Evolutionary conservation across 1,140 invertebrate species (phyloP), one percentile per base, ranked within the genome.

Genomic region (Laodelphax striatellus): DNA sequence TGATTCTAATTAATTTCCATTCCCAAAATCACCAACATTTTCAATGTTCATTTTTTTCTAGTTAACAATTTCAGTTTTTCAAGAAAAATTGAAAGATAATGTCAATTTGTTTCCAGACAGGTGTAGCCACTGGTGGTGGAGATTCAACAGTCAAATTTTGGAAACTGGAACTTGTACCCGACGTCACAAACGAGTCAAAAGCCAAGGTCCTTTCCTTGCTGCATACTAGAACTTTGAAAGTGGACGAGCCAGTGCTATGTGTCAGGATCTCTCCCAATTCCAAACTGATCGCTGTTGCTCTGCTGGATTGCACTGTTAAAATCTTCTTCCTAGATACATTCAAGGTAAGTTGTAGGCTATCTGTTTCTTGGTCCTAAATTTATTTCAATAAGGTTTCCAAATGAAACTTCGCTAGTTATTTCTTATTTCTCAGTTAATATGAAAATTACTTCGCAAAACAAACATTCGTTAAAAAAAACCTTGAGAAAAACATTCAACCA

Each of bases 81-180:
- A n/a, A n/a, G n/a, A n/a, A n/a, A n/a, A n/a, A n/a, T n/a, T n/a
- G n/a, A n/a, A n/a, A n/a, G n/a, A n/a, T n/a, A n/a, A n/a, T n/a
- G n/a, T n/a, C n/a, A n/a, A n/a, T n/a, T 17, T 24, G 14, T 38
- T 38, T 74, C 6, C 67, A 87, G 83, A 76, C 84, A 70, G 90
- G 92, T 0, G 83, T 94, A 69, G 84, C 87, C 6, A 87, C 88
- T 54, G 93, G 92, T 11, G 85, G 93, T 52, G 86, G 84, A 13
- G 96, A 99, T 72, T 84, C 89, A 65, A 88, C 85, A 0, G 86
- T 97, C 0, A 96, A 95, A 72, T 87, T 98, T 70, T 99, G 95
- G 95, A 82, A 87, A 62, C 97, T 95, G 75, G 90, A 97, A 72
- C 73, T 97, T 0, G 80, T 91, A 24, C 69, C 77, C n/a, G 83